Evolutionary conservation across 2,888 invertebrate genomes (phyloP).

Genomic region (Spicauda simplicius): DNA sequence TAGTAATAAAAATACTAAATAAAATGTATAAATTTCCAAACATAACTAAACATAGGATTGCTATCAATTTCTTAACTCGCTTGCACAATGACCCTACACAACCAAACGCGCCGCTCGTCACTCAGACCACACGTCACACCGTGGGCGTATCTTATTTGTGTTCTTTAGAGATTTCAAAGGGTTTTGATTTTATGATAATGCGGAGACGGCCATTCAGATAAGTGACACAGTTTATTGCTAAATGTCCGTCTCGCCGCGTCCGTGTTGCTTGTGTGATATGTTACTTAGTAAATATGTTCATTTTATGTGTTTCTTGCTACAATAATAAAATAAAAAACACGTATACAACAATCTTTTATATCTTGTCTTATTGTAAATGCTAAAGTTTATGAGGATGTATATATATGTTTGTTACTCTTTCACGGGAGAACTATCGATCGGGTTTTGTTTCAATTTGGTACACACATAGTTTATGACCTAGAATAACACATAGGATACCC

Average conservation of each 20-base stretch:
- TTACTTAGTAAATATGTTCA: neutral
- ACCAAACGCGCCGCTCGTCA: constrained; percentile 23
- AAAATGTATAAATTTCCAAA: no score
- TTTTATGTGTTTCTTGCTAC: neutral
- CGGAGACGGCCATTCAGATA: constrained; percentile 53
- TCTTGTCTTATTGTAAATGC: no score
- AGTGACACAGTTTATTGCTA: constrained; percentile 56
- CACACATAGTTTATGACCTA: no score
- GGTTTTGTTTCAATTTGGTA: no score
- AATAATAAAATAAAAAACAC: neutral
- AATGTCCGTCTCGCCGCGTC: constrained; percentile 4
- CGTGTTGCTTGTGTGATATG: neutral
- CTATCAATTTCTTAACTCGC: neutral
- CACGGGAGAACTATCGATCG: no score
- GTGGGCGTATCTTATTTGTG: constrained; percentile 54
- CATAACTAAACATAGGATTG: no score
- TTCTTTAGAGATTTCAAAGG: constrained; percentile 69
- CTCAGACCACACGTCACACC: constrained; percentile 13
- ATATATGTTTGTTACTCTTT: no score
- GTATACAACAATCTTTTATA: neutral
- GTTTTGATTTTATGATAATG: constrained; percentile 71
- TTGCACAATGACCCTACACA: neutral
- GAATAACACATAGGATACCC: no score
- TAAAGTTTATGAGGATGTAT: no score
- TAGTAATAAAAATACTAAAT: no score